These are phyloP conservation scores for Polymixis lichenea DNA, from an alignment of 2,888 invertebrate genomes.

Conservation along the genomic window DNA sequence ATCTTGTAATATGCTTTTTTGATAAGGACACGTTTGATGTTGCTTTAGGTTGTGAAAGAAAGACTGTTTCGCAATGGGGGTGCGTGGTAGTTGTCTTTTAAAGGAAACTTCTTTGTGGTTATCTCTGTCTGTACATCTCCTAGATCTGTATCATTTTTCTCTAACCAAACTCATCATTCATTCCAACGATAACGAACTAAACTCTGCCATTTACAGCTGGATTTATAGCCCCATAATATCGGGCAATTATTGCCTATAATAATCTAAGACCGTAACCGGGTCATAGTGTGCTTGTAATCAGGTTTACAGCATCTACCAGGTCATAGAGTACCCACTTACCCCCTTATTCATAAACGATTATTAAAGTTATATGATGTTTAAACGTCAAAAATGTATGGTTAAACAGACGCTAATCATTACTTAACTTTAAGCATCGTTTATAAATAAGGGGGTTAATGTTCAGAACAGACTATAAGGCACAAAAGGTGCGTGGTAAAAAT, in stretches of 20 bases:
- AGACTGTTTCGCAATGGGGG: background rate
- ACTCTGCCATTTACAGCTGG: slow-evolving; percentile 24
- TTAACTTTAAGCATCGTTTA: too few relatives aligned
- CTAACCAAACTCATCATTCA: slow-evolving; percentile 6
- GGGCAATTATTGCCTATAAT: slow-evolving; percentile 44
- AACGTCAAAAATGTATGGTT: too few relatives aligned
- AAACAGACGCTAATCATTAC: too few relatives aligned
- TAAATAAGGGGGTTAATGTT: too few relatives aligned
- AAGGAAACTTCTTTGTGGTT: background rate
- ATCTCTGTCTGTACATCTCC: background rate
- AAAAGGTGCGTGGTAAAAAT: background rate
- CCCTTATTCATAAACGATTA: too few relatives aligned
- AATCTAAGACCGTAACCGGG: slow-evolving; percentile 39
- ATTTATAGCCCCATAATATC: slow-evolving; percentile 51
- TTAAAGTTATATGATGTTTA: too few relatives aligned
- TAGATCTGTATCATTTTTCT: background rate
- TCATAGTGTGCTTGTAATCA: slow-evolving; percentile 39
- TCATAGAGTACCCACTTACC: background rate
- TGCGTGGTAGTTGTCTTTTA: background rate
- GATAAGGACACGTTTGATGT: too few relatives aligned
- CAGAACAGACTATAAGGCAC: too few relatives aligned
- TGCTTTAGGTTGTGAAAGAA: background rate
- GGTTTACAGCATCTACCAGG: slow-evolving; percentile 40
- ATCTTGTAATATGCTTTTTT: too few relatives aligned
- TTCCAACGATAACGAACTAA: slow-evolving; percentile 19